Base-by-base conservation (phyloP, 2,797 vertebrate genomes). In the Chelon auratus region DNA sequence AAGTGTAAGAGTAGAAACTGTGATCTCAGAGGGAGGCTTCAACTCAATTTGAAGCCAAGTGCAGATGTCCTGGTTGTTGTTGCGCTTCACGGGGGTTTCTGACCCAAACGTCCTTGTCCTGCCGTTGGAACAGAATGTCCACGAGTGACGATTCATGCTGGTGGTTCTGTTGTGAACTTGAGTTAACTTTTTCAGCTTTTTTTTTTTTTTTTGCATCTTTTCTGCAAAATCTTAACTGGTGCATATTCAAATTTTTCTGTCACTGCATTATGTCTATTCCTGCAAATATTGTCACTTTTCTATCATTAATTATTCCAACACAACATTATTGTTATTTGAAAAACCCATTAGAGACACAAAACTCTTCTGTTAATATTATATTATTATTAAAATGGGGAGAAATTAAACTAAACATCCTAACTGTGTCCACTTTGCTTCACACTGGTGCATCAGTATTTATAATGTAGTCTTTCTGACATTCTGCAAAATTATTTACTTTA, bases 21-120 rank as follows among this genome's bases (percentile, higher is more conserved):
- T 68, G 80, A 75, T 51, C 81, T 36, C 84, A 78, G 82, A 62
- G 80, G 85, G 89, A 80, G 85, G 80, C 52, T 52, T 64, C 47
- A 51, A 66, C 74, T 55, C 3, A 1, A 65, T 80, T 33, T 53
- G 77, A 78, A 63, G 77, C 82, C 9, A 54, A 50, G 76, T 77
- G 87, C 91, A 92, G 89, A 91, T 92, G 91, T 90, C 68, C 82
- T 64, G 62, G 47, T 30, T 91, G 88, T 89, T 91, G 82, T 82
- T 83, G 81, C 83, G 82, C 85, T 68, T 87, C 87, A 58, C 47
- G 20, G 84, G 85, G 84, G 69, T 62, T 82, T 73, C 70, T 91
- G 90, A 90, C 87, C 90, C 70, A 75, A 39, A 86, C 40, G 43
- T 42, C 62, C 68, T 71, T 77, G 53, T 73, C 71, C 54, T 52